phyloP scores from a whole-genome alignment of 2,888 invertebrate species.

The Troilus luridus region DNA sequence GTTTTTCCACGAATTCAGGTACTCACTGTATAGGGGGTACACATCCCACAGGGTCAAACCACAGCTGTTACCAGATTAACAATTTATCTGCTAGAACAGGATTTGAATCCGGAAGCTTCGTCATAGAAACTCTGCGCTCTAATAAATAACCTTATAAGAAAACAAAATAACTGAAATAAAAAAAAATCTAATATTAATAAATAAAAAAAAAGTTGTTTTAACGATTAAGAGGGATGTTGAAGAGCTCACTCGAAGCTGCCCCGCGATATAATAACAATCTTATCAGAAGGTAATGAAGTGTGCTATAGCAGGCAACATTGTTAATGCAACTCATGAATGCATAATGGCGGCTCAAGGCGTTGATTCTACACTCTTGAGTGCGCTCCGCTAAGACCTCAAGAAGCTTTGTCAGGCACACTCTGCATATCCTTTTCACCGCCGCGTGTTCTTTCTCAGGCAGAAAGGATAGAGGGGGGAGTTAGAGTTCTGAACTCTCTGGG shows the following conservation, averaged over 20 bases:
- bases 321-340: slow-evolving; percentile 40
- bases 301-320: slow-evolving; percentile 28
- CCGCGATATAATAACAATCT: not conserved
- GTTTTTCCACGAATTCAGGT: too few species aligned
- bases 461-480: not conserved
- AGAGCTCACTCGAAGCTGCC: not conserved
- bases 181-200: not conserved
- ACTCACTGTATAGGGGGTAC: too few species aligned
- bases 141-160: not conserved
- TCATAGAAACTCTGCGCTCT: not conserved
- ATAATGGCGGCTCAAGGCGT: not conserved
- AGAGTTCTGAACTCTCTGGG: not conserved
- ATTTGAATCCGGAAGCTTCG: too few species aligned
- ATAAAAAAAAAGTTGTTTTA: not conserved
- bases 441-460: not conserved
- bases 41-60: too few species aligned
- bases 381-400: slow-evolving; percentile 5
- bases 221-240: not conserved
- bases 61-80: too few species aligned
- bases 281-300: slow-evolving; percentile 26
- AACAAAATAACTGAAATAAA: not conserved
- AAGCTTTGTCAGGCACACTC: slow-evolving; percentile 30
- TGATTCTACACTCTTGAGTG: slow-evolving; percentile 36
- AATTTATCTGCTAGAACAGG: too few species aligned
- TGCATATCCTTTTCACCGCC: slow-evolving; percentile 21